Base-by-base conservation (phyloP, 2,888 invertebrate genomes). In the Clusia tigrina region DNA sequence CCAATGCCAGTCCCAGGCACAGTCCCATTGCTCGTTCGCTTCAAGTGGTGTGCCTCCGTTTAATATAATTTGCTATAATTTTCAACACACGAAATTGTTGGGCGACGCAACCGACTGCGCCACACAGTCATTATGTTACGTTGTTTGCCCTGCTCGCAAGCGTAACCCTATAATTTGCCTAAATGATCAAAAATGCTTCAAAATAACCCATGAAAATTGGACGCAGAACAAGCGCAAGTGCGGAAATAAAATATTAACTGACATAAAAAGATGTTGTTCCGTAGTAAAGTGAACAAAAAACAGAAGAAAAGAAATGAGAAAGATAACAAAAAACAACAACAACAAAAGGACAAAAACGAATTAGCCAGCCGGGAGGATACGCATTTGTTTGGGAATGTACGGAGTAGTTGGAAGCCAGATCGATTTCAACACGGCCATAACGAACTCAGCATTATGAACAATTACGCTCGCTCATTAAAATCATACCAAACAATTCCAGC, bases 11-110 rank as follows among this genome's bases (percentile, higher is more conserved):
- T 32, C 12, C 32, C n/a, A n/a, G n/a, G n/a, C n/a, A n/a, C n/a
- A n/a, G n/a, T n/a, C n/a, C n/a, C n/a, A n/a, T n/a, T n/a, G n/a
- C n/a, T n/a, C n/a, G n/a, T n/a, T n/a, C n/a, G 42, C 3, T 42
- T n/a, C 6, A 22, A 48, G 48, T 18, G 48, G 32, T 48, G 66
- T 69, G 77, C 77, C 79, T 75, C 79, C 81, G 79, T 81, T 81
- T 82, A 82, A 78, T 74, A 77, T 81, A 81, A 81, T 82, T 81
- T 80, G 75, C 74, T 74, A 77, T 82, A 81, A 82, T 82, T 81
- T 81, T 73, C 74, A 74, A 74, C 74, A 72, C 71, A 77, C n/a
- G n/a, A 74, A 60, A 67, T 60, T 57, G 61, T 17, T 18, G 18
- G 9, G 58, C 53, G 24, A 53, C 60, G n/a, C n/a, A n/a, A n/a